These are phyloP conservation scores for Bombus difficillimus DNA, from an alignment of 1,140 invertebrate genomes.

Conservation along the genomic window DNA sequence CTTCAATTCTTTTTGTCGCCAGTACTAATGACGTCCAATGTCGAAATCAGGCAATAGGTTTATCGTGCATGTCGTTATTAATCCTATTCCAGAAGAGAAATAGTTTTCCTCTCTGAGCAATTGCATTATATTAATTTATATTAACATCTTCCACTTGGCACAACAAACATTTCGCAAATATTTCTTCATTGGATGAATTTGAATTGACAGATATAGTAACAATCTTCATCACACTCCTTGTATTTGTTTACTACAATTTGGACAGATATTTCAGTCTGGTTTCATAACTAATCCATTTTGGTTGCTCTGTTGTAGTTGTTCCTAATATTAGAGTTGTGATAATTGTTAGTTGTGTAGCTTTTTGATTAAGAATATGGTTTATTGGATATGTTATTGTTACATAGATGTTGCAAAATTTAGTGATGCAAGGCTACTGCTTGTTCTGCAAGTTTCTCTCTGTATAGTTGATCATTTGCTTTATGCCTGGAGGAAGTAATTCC, in stretches of 20 bases:
- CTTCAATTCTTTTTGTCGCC: conserved; percentile 14
- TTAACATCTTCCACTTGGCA: neutral
- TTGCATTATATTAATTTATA: neutral
- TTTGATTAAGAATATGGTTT: neutral
- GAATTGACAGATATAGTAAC: neutral
- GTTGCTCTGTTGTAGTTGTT: neutral
- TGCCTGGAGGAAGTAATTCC: neutral
- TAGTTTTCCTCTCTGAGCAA: neutral
- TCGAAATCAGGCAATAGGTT: conserved; percentile 12
- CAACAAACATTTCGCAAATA: neutral
- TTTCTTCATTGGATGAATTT: neutral
- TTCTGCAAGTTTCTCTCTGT: neutral
- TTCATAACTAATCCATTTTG: neutral
- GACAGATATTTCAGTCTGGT: neutral
- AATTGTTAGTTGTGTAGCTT: neutral
- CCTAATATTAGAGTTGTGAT: neutral
- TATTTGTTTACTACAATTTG: neutral
- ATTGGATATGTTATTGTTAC: neutral
- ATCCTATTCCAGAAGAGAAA: neutral
- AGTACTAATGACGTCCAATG: conserved; percentile 11
- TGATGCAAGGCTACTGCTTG: no score
- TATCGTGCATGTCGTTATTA: neutral
- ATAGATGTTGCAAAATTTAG: neutral
- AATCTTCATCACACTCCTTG: neutral
- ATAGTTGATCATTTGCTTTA: neutral